Percentiles rank a stretch among this genome's conserved stretches.
Conservation (phyloP, 2,888 invertebrate genomes). For the Drosophila austrosaltans region DNA sequence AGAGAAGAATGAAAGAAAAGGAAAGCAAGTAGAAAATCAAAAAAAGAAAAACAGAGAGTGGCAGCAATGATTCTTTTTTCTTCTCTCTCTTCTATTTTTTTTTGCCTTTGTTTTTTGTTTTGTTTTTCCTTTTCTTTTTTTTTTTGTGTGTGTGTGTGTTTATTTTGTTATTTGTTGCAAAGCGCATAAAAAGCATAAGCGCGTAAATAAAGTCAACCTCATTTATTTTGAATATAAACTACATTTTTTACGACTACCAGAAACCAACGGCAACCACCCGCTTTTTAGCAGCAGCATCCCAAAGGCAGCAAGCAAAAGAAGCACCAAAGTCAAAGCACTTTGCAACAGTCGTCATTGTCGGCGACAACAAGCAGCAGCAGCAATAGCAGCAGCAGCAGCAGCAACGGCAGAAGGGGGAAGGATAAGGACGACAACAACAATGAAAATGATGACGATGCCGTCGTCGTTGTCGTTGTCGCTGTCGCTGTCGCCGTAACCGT, state of each 20-base stretch:
- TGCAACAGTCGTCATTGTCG: constrained; percentile 55
- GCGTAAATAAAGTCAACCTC: constrained; percentile 78
- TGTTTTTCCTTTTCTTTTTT: constrained; percentile 30
- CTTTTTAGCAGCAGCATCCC: constrained; percentile 27
- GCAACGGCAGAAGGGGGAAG: constrained; percentile 21
- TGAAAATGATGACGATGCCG: constrained; percentile 8
- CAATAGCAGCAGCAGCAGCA: constrained; percentile 22
- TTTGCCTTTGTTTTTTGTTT: constrained; percentile 34
- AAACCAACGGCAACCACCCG: constrained; percentile 38
- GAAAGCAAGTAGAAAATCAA: not conserved
- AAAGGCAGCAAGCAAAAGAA: constrained; percentile 26
- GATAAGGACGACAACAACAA: constrained; percentile 18
- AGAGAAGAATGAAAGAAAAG: not conserved
- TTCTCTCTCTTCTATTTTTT: constrained; percentile 34
- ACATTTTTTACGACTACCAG: constrained; percentile 77
- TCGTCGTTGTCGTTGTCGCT: constrained; percentile 10
- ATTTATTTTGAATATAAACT: constrained; percentile 78
- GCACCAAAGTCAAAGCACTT: constrained; percentile 56
- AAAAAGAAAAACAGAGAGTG: not conserved
- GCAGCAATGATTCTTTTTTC: constrained; percentile 49
- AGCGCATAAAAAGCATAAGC: constrained; percentile 78
- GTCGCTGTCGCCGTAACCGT: constrained; percentile 19
- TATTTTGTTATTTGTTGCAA: constrained; percentile 63
- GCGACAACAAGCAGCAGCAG: constrained; percentile 29
- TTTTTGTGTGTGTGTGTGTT: constrained; percentile 29